phyloP scores from a whole-genome alignment of 2,888 invertebrate genomes.

The Hirtodrosophila histrioides region DNA sequence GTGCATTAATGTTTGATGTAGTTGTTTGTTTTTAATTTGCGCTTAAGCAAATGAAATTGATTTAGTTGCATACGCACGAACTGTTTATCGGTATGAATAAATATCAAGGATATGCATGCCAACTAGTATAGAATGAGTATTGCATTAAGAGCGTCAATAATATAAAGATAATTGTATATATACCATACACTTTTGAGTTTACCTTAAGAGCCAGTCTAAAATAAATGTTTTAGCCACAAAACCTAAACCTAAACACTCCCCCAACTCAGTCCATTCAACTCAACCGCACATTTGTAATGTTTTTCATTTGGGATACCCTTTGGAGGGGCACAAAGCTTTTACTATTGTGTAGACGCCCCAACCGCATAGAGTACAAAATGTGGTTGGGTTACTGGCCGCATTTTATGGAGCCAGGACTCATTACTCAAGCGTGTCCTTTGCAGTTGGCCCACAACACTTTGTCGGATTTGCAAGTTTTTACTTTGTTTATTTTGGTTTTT shows the following conservation, averaged over 20 bases:
- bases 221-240: neutral
- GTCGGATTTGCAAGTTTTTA: constrained; percentile 49
- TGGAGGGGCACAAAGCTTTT: constrained; percentile 32
- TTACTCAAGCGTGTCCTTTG: constrained; percentile 62
- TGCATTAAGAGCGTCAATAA: too few species aligned
- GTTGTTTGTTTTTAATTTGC: constrained; percentile 71
- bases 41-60: constrained; percentile 45
- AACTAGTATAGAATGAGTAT: too few species aligned
- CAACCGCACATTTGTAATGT: constrained; percentile 63
- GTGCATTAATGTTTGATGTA: constrained; percentile 49
- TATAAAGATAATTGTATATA: too few species aligned
- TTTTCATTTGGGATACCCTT: constrained; percentile 48
- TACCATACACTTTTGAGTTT: too few species aligned
- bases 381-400: constrained; percentile 42
- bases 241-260: too few species aligned
- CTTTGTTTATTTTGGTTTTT: constrained; percentile 12
- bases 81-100: constrained; percentile 2
- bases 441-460: constrained; percentile 32
- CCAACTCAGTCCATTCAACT: constrained; percentile 35
- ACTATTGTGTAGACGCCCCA: constrained; percentile 30
- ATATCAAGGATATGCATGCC: neutral
- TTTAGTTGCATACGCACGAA: constrained; percentile 32
- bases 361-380: constrained; percentile 46
- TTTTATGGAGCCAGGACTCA: constrained; percentile 49
- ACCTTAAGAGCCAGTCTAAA: too few species aligned